Base-by-base conservation (phyloP, 2,888 invertebrate species). In the Hyposoter didymator region DNA sequence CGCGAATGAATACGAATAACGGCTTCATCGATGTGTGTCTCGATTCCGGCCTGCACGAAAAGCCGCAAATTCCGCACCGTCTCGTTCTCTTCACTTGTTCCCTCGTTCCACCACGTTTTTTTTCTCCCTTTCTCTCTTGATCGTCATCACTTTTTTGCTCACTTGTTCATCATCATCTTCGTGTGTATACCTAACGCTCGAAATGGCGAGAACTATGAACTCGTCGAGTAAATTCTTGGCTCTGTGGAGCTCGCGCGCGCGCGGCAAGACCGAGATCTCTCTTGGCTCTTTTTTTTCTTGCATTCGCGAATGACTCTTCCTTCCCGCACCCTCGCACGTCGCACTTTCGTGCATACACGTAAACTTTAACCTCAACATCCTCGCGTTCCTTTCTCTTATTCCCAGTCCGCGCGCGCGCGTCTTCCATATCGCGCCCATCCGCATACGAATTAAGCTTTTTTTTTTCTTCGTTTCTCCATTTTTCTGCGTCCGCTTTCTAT, bases 1-100 rank as follows among this genome's bases (percentile, higher is more conserved):
- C 59, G 39, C 39, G 28, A 12, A 59, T 59, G 69, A 79, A 47
- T 49, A 32, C 70, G 79, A 69, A 84, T 75, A 84, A 84, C 64
- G 55, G 75, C 52, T 79, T 84, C 84, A 70, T 52, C 79, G 69
- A 28, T 47, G 67, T 69, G 79, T 4, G 28, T 84, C 70, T 64
- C 45, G 75, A 79, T 22, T 12, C 43, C 28, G 49, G 32, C n/a
- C n/a, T n/a, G n/a, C 22, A 74, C 52, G 59, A 78, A 73, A 66
- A 67, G n/a, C 10, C 22, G 45, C 7, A 12, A 52, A 52, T 28
- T 62, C 49, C n/a, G 12, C 39, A 47, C 32, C 59, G 28, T 47
- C 55, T 43, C 73, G 12, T 28, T 19, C 39, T 39, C 47, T 22
- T 7, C 7, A 1, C 17, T n/a, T 39, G 0, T 14, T 47, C 6